Base-by-base conservation (phyloP, 2,888 invertebrate genomes). In the Cryptus viduatorius region DNA sequence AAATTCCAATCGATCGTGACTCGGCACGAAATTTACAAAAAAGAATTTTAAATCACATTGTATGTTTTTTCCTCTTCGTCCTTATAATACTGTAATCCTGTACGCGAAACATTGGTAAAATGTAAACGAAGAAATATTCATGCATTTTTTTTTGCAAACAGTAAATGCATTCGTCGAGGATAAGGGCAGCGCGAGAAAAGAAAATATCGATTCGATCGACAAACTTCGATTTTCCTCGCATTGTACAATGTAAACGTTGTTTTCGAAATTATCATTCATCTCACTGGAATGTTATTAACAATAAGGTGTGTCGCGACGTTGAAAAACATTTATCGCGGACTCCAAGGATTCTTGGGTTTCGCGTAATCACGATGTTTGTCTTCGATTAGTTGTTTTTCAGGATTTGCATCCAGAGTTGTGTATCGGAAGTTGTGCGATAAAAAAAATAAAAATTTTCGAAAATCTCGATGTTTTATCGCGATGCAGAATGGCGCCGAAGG, bases 231-330 rank as follows among this genome's bases (percentile, higher is more conserved):
- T 8, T 53, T 19, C 0, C 14, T 16, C 29, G 4, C 24, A 24
- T 46, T 8, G 42, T 24, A 42, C 24, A 69, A 65, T 61, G 19
- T 19, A 19, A 48, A 50, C 24, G 16, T 84, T 84, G 71, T 79
- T 83, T 73, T 68, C 72, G 48, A 48, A 48, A 50, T n/a, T 5
- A 48, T 75, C 44, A 50, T 56, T 53, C 12, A 73, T n/a, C 61
- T 48, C 67, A 50, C 59, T 69, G 68, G 61, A 77, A 85, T 77
- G 24, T 79, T 53, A 65, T 59, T 69, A 59, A 75, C 75, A 69
- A 81, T 48, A 37, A 31, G 50, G 42, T 48, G 24, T 42, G n/a
- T 29, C 19, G 19, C 42, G 42, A 69, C 44, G 76, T 16, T 29
- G 67, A 72, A 67, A 72, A 80, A 77, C 59, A 64, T 80, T 75